A percentile compares a stretch with the other conserved stretches of the same genome.
These are phyloP conservation scores for Margarornis squamiger DNA, from an alignment of 2,797 vertebrate genomes.

Conservation along the genomic window DNA sequence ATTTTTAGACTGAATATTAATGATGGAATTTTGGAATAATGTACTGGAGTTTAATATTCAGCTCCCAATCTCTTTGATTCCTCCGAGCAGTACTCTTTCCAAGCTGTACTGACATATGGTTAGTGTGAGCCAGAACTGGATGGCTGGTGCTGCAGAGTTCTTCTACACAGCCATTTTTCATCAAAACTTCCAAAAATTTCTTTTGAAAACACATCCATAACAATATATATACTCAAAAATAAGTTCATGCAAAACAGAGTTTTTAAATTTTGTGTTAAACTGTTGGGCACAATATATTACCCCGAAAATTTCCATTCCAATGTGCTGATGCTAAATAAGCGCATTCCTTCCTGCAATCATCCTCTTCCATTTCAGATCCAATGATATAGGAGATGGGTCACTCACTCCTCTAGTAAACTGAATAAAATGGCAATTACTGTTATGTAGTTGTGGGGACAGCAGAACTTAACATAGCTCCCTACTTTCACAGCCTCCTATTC, in stretches of 20 bases:
- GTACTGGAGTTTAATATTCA: not conserved
- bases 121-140: not conserved
- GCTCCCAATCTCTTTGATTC: not conserved
- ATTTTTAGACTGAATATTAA: not conserved
- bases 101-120: not conserved
- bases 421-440: not conserved
- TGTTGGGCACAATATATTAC: not conserved
- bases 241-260: not conserved
- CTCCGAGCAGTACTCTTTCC: not conserved
- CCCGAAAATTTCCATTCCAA: not conserved
- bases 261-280: not conserved
- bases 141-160: not conserved
- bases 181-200: not conserved
- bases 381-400: not conserved
- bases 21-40: not conserved
- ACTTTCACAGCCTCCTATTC: not conserved
- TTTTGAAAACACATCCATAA: not conserved
- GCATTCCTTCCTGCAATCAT: not conserved
- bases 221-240: not conserved
- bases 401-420: not conserved
- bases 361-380: not conserved
- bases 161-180: not conserved
- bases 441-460: not conserved
- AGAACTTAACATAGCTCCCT: not conserved
- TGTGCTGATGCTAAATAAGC: rapidly evolving